Evolutionary conservation across 1,140 invertebrate genomes (phyloP), one percentile per base, ranked within the genome.

Genomic region (Caenorhabditis brenneri): DNA sequence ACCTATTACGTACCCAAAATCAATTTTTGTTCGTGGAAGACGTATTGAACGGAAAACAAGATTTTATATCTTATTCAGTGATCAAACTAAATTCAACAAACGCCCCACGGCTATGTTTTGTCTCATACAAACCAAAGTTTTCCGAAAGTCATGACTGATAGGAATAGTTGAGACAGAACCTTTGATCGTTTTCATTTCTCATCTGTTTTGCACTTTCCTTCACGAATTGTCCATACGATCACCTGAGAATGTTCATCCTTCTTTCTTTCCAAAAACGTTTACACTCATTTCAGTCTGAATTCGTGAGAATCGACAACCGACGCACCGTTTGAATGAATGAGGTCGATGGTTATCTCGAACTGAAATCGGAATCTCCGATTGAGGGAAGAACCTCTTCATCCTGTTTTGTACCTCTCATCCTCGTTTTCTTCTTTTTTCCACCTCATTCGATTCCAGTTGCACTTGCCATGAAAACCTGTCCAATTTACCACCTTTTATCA

Each of bases 401-500:
- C 36, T 42, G 36, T 42, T 74, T 74, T 74, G 1, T 22, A 24
- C 36, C n/a, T n/a, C n/a, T 74, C n/a, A 42, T 74, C 65, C 65
- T 46, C n/a, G n/a, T n/a, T 74, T 74, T 42, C 46, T 12, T n/a
- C 1, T 24, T 74, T 27, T 74, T 46, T 74, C 65, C 36, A 42
- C 22, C 4, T 74, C 65, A 24, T 36, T 4, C n/a, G 19, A 33
- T 74, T 46, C 65, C n/a, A 74, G 65, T 24, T 74, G 65, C 65
- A 74, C 65, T 74, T 74, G 33, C 10, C n/a, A 12, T 42, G 22
- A 74, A 74, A 74, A 74, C 65, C 65, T 74, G 65, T 74, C 36
- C 36, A 74, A 74, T 74, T 74, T 74, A 74, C 36, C 33, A 74
- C 65, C 46, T 74, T 74, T 74, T 74, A 74, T 74, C 65, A 74